Evolutionary conservation across 64 coral and sea anemone species (phyloP), one percentile per base, ranked within the genome.

Genomic region (Montipora efflorescens): DNA sequence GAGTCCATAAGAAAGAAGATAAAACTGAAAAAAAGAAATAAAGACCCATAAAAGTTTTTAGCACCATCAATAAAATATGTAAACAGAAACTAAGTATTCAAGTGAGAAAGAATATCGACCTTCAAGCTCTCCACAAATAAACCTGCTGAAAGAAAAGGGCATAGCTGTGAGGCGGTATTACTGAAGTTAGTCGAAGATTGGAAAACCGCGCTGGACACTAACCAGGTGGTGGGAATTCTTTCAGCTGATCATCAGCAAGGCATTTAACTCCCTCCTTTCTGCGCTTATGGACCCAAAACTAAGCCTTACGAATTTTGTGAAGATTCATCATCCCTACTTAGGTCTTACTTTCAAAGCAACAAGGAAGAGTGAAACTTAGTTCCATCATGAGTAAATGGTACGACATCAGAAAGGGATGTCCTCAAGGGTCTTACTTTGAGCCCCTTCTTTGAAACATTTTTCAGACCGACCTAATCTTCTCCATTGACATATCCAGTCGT

Each of bases 251-350:
- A 84, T 62, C 2, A 86, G 69, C 53, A 86, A 87, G 68, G 91
- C 91, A 87, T 92, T 92, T 75, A 71, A 78, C 8, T 92, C 68
- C 7, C 76, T 92, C 19, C 91, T 76, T 69, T 81, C 80, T 15
- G n/a, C 69, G 81, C 13, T 51, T 19, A 23, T 87, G 49, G 53
- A 36, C 77, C 23, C 55, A 47, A 12, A 92, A 92, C 52, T 49
- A 78, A 66, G 23, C 71, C 81, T 59, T 92, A 87, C 73, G 18
- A 84, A 49, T 78, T 79, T 14, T 64, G 25, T 5, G 91, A 92
- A 16, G 50, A 92, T 5, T 55, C 52, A 55, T 15, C 76, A 59
- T 18, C 28, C 25, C 66, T 86, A 57, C 48, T 86, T 36, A 85
- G 52, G 77, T 85, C 81, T 46, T 86, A 86, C 59, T 78, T 78